Evolutionary conservation across 2,797 vertebrate genomes (phyloP), one percentile per base, ranked within the genome.

Genomic region (Centroberyx gerrardi): DNA sequence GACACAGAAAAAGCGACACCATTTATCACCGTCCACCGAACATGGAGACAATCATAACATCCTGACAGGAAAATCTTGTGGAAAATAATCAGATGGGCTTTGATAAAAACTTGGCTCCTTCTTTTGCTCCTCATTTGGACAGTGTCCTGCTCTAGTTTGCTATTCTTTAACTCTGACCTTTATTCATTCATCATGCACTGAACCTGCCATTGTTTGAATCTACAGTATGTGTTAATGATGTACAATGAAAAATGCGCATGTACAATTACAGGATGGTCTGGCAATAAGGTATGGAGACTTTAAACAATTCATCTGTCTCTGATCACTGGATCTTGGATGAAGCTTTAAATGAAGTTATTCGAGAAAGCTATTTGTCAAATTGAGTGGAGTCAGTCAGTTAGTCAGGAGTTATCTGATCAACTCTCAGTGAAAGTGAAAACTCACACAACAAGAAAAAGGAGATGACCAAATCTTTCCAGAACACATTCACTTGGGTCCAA

Each of bases 41-140:
- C 96, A 96, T 94, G 90, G 94, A 96, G 96, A 97, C 96, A 97
- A 97, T 98, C 98, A 99, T 97, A 99, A 99, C 97, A 99, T 99
- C 98, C 97, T 98, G 96, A 97, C 97, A 98, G 98, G 98, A 98
- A 98, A 95, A 96, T 94, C 94, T 96, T 94, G 95, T 97, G 97
- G 96, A 98, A 98, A 96, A 97, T 96, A 96, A 97, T 97, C 96
- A 96, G 95, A 96, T 92, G 90, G 93, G 90, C 96, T 97, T 96
- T 97, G 96, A 97, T 97, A 97, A 93, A 81, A 90, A 94, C 90
- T 95, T 92, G 74, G 88, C 92, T 95, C 68, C 76, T 85, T 81
- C 82, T 83, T 68, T 64, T 62, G 33, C 76, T 84, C 58, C 64
- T 68, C 68, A 72, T 82, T 85, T 95, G 85, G 89, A 93, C 84